phyloP scores from a whole-genome alignment of 2,888 invertebrate genomes.

The Lottia gigantea region DNA sequence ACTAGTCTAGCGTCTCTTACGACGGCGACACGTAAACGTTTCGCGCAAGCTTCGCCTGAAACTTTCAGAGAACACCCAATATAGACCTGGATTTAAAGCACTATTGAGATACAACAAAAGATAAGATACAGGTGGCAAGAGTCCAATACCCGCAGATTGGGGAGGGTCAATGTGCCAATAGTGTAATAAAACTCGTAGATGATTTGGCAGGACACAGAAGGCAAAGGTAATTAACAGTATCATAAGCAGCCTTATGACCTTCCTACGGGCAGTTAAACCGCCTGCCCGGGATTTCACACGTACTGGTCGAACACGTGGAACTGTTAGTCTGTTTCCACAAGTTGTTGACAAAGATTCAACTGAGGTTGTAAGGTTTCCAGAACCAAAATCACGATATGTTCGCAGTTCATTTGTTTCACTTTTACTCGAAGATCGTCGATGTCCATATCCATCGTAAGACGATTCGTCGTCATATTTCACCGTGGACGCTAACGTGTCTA shows the following conservation, averaged over 20 bases:
- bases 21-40: conserved; percentile 70
- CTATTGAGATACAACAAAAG: conserved; percentile 90
- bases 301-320: neutral
- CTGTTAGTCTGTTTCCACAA: no score
- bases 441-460: no score
- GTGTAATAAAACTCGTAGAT: conserved; percentile 80
- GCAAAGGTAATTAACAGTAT: conserved; percentile 90
- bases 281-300: conserved; percentile 38
- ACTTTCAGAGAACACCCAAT: conserved; percentile 86
- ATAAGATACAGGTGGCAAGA: conserved; percentile 85
- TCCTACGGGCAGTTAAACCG: conserved; percentile 78
- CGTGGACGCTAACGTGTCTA: no score
- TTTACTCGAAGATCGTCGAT: no score
- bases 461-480: no score
- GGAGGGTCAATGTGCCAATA: conserved; percentile 76
- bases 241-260: conserved; percentile 89
- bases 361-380: no score
- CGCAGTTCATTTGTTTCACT: no score
- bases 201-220: conserved; percentile 88
- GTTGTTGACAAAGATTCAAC: no score
- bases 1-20: conserved; percentile 11
- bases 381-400: no score
- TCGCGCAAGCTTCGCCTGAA: conserved; percentile 88
- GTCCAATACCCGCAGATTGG: conserved; percentile 63
- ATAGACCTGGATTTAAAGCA: conserved; percentile 88